Percentiles rank a stretch among this genome's conserved stretches.
phyloP scores from a whole-genome alignment of 2,888 invertebrate genomes.

The Stomorhina lunata region DNA sequence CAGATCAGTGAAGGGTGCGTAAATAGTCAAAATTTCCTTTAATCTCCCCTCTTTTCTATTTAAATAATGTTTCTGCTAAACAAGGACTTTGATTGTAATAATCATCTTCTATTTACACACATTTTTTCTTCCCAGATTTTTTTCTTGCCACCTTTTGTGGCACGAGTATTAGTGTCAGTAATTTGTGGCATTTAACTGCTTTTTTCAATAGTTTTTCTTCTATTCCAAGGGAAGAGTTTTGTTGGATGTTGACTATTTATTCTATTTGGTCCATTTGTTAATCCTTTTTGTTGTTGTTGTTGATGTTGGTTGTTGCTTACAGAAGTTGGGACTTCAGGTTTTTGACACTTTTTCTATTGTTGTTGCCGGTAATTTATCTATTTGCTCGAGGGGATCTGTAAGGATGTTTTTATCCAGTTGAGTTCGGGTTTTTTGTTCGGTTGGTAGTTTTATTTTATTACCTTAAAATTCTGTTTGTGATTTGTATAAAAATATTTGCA shows the following conservation, averaged over 20 bases:
- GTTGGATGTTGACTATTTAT: not conserved
- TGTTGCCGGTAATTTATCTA: conserved; percentile 44
- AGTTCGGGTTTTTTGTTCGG: not conserved
- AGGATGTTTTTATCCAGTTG: not conserved
- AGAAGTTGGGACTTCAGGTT: conserved; percentile 26
- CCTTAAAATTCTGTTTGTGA: conserved; percentile 65
- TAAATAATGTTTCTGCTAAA: not conserved
- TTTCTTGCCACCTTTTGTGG: conserved; percentile 1
- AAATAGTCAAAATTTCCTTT: not conserved
- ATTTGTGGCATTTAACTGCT: conserved; percentile 39
- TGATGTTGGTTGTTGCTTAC: not conserved
- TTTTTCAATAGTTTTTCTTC: not conserved
- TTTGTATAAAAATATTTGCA: conserved; percentile 63
- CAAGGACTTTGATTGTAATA: conserved; percentile 21
- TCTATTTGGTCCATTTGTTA: conserved; percentile 27
- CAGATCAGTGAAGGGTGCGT: too few relatives aligned
- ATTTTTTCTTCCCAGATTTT: not conserved
- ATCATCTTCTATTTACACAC: conserved; percentile 2
- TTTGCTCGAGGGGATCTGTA: conserved; percentile 43
- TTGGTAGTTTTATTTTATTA: conserved; percentile 56
- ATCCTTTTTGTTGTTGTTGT: conserved; percentile 11
- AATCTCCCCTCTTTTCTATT: not conserved
- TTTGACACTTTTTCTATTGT: conserved; percentile 35
- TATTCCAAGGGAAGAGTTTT: conserved; percentile 13
- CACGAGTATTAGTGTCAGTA: conserved; percentile 3